Evolutionary conservation across 2,113 vertebrate genomes (phyloP).

Genomic region (Hydrolagus affinis): DNA sequence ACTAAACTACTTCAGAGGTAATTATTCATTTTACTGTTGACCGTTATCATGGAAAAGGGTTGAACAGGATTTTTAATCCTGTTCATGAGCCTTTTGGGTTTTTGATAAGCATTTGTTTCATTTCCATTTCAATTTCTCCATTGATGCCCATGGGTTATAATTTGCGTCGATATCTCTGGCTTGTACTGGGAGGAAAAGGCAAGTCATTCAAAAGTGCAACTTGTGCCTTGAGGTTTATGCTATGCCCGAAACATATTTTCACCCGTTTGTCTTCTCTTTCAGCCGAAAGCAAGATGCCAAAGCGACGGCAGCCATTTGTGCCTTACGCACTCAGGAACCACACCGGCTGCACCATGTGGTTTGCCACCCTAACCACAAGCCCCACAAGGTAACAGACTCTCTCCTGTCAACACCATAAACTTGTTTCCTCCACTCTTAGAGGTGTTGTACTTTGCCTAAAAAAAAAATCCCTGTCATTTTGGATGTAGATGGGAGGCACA

Average conservation of each 20-base stretch:
- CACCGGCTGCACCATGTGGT: conserved; percentile 90
- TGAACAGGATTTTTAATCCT: neutral
- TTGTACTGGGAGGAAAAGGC: no score
- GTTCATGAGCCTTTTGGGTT: no score
- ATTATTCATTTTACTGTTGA: conserved; percentile 15
- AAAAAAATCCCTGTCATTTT: neutral
- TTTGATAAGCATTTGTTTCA: no score
- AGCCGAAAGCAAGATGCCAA: conserved; percentile 73
- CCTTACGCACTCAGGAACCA: conserved; percentile 88
- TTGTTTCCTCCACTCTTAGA: neutral
- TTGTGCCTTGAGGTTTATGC: no score
- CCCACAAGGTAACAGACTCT: conserved; percentile 74
- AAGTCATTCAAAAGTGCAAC: no score
- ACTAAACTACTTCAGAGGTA: conserved; percentile 22
- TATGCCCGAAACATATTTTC: neutral
- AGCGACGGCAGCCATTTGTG: conserved; percentile 83
- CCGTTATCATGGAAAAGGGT: neutral
- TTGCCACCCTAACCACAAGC: conserved; percentile 86
- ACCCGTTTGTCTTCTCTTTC: neutral
- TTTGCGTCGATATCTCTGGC: no score
- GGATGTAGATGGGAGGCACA: neutral
- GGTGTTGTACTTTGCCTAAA: neutral
- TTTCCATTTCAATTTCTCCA: no score
- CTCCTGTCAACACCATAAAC: neutral
- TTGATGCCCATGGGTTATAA: no score